Evolutionary conservation across 2,797 vertebrate genomes (phyloP).

Genomic region (Poeciliopsis infans): DNA sequence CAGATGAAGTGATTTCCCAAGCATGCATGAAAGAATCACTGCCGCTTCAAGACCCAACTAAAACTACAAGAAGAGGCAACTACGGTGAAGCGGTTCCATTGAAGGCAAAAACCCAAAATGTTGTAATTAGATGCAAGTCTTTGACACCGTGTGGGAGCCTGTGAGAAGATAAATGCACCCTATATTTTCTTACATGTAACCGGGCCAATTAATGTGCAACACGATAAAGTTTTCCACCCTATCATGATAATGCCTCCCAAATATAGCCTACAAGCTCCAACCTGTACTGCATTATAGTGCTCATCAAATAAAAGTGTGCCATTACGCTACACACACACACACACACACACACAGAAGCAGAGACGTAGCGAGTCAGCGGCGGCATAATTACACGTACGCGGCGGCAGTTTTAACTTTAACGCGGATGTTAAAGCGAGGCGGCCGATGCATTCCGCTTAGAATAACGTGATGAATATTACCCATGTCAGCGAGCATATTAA

Average conservation of each 20-base stretch:
- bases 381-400: slow-evolving; percentile 13
- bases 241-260: slow-evolving; percentile 19
- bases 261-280: slow-evolving; percentile 21
- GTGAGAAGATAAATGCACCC: slow-evolving; percentile 10
- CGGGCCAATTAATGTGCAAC: background rate
- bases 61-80: slow-evolving; percentile 21
- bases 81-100: background rate
- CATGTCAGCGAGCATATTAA: slow-evolving; percentile 51
- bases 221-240: slow-evolving; percentile 3
- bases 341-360: slow-evolving; percentile 11
- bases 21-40: no score
- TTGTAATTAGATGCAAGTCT: slow-evolving; percentile 6
- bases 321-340: slow-evolving; percentile 9
- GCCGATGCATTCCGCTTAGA: slow-evolving; percentile 43
- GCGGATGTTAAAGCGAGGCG: slow-evolving; percentile 31
- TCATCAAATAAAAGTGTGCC: slow-evolving; percentile 15
- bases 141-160: slow-evolving; percentile 3
- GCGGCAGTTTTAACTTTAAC: slow-evolving; percentile 12
- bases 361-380: slow-evolving; percentile 20
- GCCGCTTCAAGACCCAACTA: background rate
- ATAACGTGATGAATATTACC: slow-evolving; percentile 46
- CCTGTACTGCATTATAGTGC: slow-evolving; percentile 4
- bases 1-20: no score
- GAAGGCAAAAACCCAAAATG: slow-evolving; percentile 8
- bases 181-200: background rate